Percentiles rank a stretch among this genome's conserved stretches.
These are phyloP conservation scores for Eurytoma californica DNA, from an alignment of 2,888 invertebrate genomes.

Conservation along the genomic window DNA sequence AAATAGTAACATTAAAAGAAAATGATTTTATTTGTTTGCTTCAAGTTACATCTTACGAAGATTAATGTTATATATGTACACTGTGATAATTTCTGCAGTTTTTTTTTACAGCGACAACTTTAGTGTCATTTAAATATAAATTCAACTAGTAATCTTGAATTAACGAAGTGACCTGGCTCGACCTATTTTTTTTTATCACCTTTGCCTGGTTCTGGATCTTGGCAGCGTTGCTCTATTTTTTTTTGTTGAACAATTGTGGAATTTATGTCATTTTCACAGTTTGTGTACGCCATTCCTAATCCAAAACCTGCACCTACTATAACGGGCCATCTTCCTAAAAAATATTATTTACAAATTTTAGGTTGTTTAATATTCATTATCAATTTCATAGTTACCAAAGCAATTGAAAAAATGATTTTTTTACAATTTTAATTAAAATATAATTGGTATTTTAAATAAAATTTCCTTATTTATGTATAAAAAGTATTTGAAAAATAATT, in stretches of 20 bases:
- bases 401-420: not conserved
- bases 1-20: constrained; percentile 42
- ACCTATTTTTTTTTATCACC: constrained; percentile 4
- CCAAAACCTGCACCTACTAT: constrained; percentile 93
- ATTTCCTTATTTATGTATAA: not conserved
- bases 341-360: constrained; percentile 1
- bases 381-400: not conserved
- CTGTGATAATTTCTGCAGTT: constrained; percentile 59
- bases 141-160: constrained; percentile 54
- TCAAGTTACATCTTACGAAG: constrained; percentile 52
- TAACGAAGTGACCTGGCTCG: constrained; percentile 29
- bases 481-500: not conserved
- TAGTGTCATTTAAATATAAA: constrained; percentile 48
- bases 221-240: constrained; percentile 25
- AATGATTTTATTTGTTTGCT: constrained; percentile 52
- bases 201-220: constrained; percentile 28
- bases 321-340: constrained; percentile 88
- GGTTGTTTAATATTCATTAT: not conserved
- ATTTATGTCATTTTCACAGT: constrained; percentile 86
- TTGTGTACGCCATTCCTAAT: constrained; percentile 91
- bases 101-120: constrained; percentile 56
- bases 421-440: not conserved
- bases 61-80: constrained; percentile 58
- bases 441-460: not conserved
- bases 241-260: constrained; percentile 65